Percentiles rank a stretch among this genome's conserved stretches.
These are phyloP conservation scores for Cyclophora albipunctata DNA, from an alignment of 2,888 invertebrate genomes.

Conservation along the genomic window DNA sequence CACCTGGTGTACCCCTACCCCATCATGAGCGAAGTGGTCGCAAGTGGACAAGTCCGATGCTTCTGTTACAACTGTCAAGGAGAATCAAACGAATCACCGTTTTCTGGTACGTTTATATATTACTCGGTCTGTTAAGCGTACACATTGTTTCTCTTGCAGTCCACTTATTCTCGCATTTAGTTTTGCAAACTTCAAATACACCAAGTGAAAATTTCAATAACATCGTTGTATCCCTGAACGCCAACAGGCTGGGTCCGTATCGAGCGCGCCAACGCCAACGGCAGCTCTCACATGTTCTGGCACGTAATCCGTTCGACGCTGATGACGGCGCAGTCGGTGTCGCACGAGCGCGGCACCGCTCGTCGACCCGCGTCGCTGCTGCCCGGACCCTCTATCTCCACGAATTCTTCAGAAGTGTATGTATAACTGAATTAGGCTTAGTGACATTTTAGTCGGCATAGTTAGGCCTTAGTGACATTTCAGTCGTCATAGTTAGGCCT, in stretches of 20 bases:
- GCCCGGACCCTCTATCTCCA: slow-evolving; percentile 25
- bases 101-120: slow-evolving; percentile 37
- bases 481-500: too few relatives aligned
- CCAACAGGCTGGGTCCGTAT: slow-evolving; percentile 60
- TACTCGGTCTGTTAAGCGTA: too few relatives aligned
- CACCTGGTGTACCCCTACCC: slow-evolving; percentile 50
- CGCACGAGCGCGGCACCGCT: slow-evolving; percentile 18
- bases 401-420: slow-evolving; percentile 43
- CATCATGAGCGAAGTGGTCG: slow-evolving; percentile 48
- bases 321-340: slow-evolving; percentile 39
- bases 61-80: slow-evolving; percentile 46
- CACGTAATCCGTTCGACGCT: slow-evolving; percentile 49
- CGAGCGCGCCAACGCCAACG: slow-evolving; percentile 52
- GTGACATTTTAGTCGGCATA: not conserved
- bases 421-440: slow-evolving; percentile 4
- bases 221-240: too few relatives aligned
- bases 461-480: not conserved
- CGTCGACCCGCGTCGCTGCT: slow-evolving; percentile 40
- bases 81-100: slow-evolving; percentile 14
- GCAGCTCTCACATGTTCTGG: slow-evolving; percentile 50
- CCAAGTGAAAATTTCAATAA: too few relatives aligned
- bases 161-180: too few relatives aligned
- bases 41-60: slow-evolving; percentile 57
- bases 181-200: too few relatives aligned
- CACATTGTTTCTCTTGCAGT: too few relatives aligned